Evolutionary conservation across 2,888 invertebrate genomes (phyloP), one percentile per base, ranked within the genome.

Genomic region (Noctua pronuba): DNA sequence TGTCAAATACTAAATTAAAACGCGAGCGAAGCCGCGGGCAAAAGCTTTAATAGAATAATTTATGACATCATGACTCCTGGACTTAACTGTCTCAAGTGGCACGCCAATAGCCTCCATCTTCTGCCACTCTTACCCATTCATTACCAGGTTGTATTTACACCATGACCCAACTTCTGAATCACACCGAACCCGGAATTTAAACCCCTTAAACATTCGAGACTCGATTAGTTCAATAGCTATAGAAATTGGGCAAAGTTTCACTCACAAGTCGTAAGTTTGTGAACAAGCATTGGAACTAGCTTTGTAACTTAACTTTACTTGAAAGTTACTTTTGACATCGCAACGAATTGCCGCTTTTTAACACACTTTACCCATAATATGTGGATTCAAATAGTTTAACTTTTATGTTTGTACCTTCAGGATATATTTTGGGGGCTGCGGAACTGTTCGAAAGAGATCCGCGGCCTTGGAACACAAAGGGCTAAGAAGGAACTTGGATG

Each of bases 151-250:
- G 24, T 31, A 49, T 41, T 75, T 52, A 64, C 2, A 62, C 8
- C 31, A 2, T 13, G 0, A 11, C 11, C 35, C 16, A n/a, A 67
- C 7, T 74, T 67, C 35, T 52, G 21, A 67, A 81, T 28, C 11
- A 21, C 16, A 24, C 21, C 18, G 2, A n/a, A 49, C n/a, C 13
- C 13, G 46, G 55, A 73, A 73, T 80, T 80, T n/a, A 41, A 55
- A 71, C 28, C 46, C n/a, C 35, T 73, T 41, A 49, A 65, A 75
- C 38, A 75, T 58, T 60, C 72, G n/a, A 55, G 13, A 49, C 55
- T 65, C 75, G n/a, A 80, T 76, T 80, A 83, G 73, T 81, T 81
- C 70, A 67, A 81, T 76, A 65, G 67, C 70, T 64, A 72, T 52
- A 64, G 46, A 65, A 58, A 80, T 67, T 70, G n/a, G 62, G 13